phyloP scores from a whole-genome alignment of 2,888 invertebrate genomes.

The Hyles lineata region DNA sequence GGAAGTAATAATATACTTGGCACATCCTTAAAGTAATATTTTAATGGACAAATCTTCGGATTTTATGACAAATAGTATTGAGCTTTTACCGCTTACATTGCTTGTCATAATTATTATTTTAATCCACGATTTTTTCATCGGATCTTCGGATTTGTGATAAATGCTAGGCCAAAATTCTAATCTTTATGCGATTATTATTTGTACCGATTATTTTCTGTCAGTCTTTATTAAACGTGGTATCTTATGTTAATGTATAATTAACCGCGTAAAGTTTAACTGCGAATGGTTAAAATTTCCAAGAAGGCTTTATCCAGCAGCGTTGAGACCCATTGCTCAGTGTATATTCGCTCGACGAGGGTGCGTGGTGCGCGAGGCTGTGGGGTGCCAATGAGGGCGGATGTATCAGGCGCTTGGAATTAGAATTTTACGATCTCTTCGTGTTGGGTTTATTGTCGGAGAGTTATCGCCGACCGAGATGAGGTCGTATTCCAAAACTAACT shows the following conservation, averaged over 20 bases:
- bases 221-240: background rate
- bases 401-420: constrained; percentile 73
- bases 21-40: too few relatives aligned
- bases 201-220: too few relatives aligned
- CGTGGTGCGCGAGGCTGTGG: constrained; percentile 38
- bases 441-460: constrained; percentile 81
- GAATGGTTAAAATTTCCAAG: background rate
- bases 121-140: background rate
- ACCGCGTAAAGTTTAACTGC: too few relatives aligned
- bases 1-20: background rate
- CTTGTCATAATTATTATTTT: background rate
- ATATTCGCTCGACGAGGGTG: constrained; percentile 41
- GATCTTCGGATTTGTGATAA: background rate
- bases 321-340: too few relatives aligned
- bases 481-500: constrained; percentile 81
- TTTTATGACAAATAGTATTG: background rate
- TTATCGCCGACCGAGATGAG: constrained; percentile 81
- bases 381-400: constrained; percentile 51
- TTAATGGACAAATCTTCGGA: background rate
- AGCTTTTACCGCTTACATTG: background rate
- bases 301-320: background rate
- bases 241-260: background rate
- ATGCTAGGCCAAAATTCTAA: background rate
- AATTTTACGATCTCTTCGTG: constrained; percentile 83
- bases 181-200: too few relatives aligned